Evolutionary conservation across 2,113 vertebrate species (phyloP), one percentile per base, ranked within the genome.

Genomic region (Vidua chalybeata): DNA sequence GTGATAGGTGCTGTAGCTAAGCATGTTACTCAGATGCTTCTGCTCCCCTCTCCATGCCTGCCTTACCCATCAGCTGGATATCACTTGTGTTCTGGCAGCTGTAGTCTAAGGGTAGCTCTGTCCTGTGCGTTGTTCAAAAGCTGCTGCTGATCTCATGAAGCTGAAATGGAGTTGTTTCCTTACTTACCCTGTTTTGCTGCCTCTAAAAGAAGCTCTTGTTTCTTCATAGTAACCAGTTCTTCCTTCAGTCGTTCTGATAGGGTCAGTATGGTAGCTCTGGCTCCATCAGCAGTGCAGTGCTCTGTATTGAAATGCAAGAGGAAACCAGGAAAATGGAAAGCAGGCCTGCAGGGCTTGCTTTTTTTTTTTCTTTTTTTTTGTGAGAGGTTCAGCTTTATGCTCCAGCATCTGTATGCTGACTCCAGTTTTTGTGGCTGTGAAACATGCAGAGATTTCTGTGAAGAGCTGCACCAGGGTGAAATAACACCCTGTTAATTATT

Each of bases 401-500:
- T 93, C 14, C 76, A 91, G 49, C 28, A 8, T 66, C 33, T 67
- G 55, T 86, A 39, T 94, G 90, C 90, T 90, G 90, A 86, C 85
- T 94, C 31, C 49, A 62, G 62, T 68, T 90, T 86, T 95, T 85
- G 62, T 74, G 39, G 58, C 75, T 89, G 52, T 92, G 84, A 88
- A 96, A 92, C 22, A 41, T 89, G 81, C 79, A 79, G 72, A 81
- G 88, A 86, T 88, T 93, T 96, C 92, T 93, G 81, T 92, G 87
- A 90, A 86, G 74, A 93, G 81, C 59, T 89, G 86, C 51, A 87
- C 77, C 62, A 49, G 73, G 48, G 87, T 94, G 84, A 94, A 95
- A 90, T 93, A 95, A 90, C 88, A 89, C 58, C 14, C 10, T 84
- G 52, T 96, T 90, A 88, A 97, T 97, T 97, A 95, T 97, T 96